Base-by-base conservation (phyloP, 2,797 vertebrate species). In the Poecilia wingei region DNA sequence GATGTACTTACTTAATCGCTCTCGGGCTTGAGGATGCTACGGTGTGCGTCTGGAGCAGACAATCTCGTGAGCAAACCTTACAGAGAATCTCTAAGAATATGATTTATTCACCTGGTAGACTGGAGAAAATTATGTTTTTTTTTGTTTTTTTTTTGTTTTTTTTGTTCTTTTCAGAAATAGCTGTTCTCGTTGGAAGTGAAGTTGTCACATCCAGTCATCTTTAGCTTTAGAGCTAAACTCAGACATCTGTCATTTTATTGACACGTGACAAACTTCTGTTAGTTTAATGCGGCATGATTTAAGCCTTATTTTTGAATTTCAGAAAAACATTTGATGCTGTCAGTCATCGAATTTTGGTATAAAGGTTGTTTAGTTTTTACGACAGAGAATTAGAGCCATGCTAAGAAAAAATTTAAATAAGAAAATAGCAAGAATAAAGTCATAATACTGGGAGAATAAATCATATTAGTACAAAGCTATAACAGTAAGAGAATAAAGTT, bases 1-100 rank as follows among this genome's bases (percentile, higher is more conserved):
- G 78, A 80, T 97, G 93, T 81, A 93, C 87, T 22, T 92, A 87
- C 69, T 96, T 95, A 89, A 83, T 98, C 25, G 95, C 92, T 46
- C 88, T 97, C 57, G 96, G 96, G n/a, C 96, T 97, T 9, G 92
- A 90, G 69, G 94, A 96, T 47, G 93, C 94, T 16, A 80, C 95
- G 81, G 87, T 97, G 81, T 96, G 93, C 18, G 84, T 98, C 16
- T 98, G 97, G 97, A 96, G 98, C 91, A 86, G 94, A 73, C 85
- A 78, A 0, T 77, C 93, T 78, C 96, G 97, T 98, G 76, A 96
- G 96, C 43, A 77, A 75, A 81, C 55, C 12, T 49, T 3, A 66
- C 1, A 1, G 25, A 12, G 12, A 41, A 51, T 51, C n/a, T 72
- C 36, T 39, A 4, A 66, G 59, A 25, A 28, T 43, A 49, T 22